Evolutionary conservation across 1,140 invertebrate species (phyloP), one percentile per base, ranked within the genome.

Genomic region (Armadillidium nasatum): DNA sequence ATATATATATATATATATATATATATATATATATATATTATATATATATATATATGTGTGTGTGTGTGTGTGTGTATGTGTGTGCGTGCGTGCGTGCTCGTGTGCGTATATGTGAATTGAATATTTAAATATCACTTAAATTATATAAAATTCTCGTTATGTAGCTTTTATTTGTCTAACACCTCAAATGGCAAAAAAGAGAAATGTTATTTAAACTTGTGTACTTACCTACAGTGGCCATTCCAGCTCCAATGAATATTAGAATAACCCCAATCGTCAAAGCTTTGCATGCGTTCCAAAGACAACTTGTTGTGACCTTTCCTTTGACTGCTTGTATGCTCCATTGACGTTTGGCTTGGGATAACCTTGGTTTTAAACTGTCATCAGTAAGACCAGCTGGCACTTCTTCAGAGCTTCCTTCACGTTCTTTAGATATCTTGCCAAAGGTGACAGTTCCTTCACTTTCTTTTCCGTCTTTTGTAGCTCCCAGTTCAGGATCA

Each of bases 211-310:
- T 60, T 60, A 60, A 60, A 19, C 7, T 3, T 68, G 75, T 54
- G 50, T 33, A 82, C 85, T 86, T 87, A 93, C 93, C 93, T 83
- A 95, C 89, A n/a, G 92, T 93, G 33, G 93, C 93, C 94, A 96
- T 95, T 66, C 91, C 91, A 70, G 91, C 92, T 60, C 93, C 94
- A 50, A 94, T 88, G 75, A 93, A 86, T 89, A 95, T 92, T 76
- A 95, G 87, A 60, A 94, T 86, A 70, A 94, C 86, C 22, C 93
- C 94, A 76, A 94, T 87, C 78, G 92, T 91, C 9, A 95, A 87
- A 43, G 93, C 93, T 82, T 94, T 92, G 83, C 93, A 94, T 33
- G 93, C 93, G 83, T 94, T 92, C 93, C 93, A 95, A 76, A 95
- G 87, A 84, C 93, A 95, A 82, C 90, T 88, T 23, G 91, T 92